Base-by-base conservation (phyloP, 2,888 invertebrate species). In the Arctia plantaginis region DNA sequence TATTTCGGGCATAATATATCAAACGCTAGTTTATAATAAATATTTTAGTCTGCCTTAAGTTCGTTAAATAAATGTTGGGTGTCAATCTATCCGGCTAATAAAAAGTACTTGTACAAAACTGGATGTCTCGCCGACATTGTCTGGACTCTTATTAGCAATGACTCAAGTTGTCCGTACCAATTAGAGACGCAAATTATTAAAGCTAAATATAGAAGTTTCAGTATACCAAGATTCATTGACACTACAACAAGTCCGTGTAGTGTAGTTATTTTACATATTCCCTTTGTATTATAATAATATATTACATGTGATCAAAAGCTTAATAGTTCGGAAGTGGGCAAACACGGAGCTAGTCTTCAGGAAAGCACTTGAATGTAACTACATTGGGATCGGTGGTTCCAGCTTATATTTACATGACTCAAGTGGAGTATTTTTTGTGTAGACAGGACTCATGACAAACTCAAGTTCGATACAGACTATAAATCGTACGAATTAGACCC, bases 191-290 rank as follows among this genome's bases (percentile, higher is more conserved):
- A 39, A 59, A 59, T 59, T 33, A 55, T 69, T 15, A 27, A 35
- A 20, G 41, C 41, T 70, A 62, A 62, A 62, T 62, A 18, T 70
- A 62, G 70, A 41, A 62, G 30, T 62, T 59, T 62, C 62, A 39
- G 30, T 41, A 33, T 41, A 23, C 12, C 30, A 30, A 41, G 62
- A 62, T 62, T 59, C 62, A 62, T 62, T 62, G 39, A 12, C 30
- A 33, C 47, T 1, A 33, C 30, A 18, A 55, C 55, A 55, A 27
- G 55, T 6, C 35, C 6, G 35, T 55, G 1, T n/a, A n/a, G n/a
- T n/a, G 8, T 55, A 3, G 8, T 8, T 13, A 10, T 23, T n/a
- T 27, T 12, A n/a, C n/a, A 51, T n/a, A n/a, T n/a, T 12, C 3
- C n/a, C n/a, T 55, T 55, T 55, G n/a, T 55, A 23, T 55, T n/a